These are phyloP conservation scores for Sminthurinus aureus DNA, from an alignment of 2,888 invertebrate species.

Conservation along the genomic window DNA sequence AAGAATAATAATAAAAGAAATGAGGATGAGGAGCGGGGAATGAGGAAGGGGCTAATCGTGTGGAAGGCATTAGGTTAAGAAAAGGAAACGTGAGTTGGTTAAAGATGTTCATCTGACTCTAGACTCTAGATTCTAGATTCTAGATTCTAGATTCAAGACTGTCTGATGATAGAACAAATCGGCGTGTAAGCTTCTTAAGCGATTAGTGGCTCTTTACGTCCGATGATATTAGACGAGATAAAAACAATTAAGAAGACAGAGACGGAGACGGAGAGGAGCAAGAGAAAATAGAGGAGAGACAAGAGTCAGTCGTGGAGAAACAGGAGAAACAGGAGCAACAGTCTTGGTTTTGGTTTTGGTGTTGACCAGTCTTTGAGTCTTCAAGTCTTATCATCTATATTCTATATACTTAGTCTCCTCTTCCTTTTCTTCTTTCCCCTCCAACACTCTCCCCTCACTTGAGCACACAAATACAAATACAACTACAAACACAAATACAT, in stretches of 20 bases:
- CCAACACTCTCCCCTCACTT: constrained; percentile 12
- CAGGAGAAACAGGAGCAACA: constrained; percentile 26
- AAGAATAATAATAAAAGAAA: constrained; percentile 4
- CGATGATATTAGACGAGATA: constrained; percentile 59
- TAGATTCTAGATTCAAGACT: too few species aligned
- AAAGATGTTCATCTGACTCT: constrained; percentile 30
- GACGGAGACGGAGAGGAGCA: too few species aligned
- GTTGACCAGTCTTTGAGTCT: neutral
- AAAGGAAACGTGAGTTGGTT: constrained; percentile 42
- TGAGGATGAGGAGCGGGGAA: constrained; percentile 7
- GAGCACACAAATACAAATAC: neutral
- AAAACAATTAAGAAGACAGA: constrained; percentile 56
- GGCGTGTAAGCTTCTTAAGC: constrained; percentile 58
- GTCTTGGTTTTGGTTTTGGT: constrained; percentile 12
- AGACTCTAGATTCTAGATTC: too few species aligned
- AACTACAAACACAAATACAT: neutral
- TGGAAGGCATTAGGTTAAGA: constrained; percentile 43
- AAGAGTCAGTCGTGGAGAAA: constrained; percentile 19
- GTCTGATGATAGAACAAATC: constrained; percentile 49
- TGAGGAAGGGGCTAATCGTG: constrained; percentile 29
- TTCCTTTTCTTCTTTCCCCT: constrained; percentile 11
- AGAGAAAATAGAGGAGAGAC: too few species aligned
- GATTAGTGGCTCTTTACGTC: constrained; percentile 59
- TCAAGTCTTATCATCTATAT: neutral
- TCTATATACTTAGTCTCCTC: neutral